Evolutionary conservation across 2,888 invertebrate genomes (phyloP).

Genomic region (Drosophila prolongata): DNA sequence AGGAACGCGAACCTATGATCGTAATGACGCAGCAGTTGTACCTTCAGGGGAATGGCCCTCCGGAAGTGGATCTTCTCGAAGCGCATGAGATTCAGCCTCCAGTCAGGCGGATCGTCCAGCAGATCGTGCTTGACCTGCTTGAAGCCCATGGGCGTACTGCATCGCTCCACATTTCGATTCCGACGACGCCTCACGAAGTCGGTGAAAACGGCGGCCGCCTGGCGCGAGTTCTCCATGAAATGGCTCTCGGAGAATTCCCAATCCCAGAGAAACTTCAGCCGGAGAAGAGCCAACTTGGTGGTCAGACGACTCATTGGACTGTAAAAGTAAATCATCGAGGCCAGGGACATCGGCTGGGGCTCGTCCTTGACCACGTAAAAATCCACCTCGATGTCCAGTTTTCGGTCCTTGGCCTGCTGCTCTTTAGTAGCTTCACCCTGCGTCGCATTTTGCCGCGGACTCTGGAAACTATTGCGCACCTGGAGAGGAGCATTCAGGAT

Average conservation of each 20-base stretch:
- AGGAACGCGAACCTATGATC: conserved; percentile 65
- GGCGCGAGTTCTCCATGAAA: conserved; percentile 51
- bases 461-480: not conserved
- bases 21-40: conserved; percentile 58
- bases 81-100: conserved; percentile 41
- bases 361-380: conserved; percentile 14
- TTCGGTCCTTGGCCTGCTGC: not conserved
- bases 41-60: conserved; percentile 47
- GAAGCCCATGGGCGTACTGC: conserved; percentile 66
- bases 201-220: conserved; percentile 51
- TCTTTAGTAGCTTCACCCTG: not conserved
- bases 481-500: not conserved
- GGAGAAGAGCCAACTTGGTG: conserved; percentile 45
- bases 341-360: conserved; percentile 28
- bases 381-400: conserved; percentile 43
- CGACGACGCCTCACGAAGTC: conserved; percentile 38
- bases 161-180: conserved; percentile 20
- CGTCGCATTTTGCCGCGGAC: not conserved
- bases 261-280: conserved; percentile 60
- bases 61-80: conserved; percentile 53
- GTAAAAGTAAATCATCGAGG: conserved; percentile 40
- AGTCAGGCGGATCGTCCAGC: not conserved
- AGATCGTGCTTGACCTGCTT: conserved; percentile 65
- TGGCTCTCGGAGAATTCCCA: conserved; percentile 42
- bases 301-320: conserved; percentile 43